Evolutionary conservation across 2,797 vertebrate genomes (phyloP).

Genomic region (Steatocranus sp.): DNA sequence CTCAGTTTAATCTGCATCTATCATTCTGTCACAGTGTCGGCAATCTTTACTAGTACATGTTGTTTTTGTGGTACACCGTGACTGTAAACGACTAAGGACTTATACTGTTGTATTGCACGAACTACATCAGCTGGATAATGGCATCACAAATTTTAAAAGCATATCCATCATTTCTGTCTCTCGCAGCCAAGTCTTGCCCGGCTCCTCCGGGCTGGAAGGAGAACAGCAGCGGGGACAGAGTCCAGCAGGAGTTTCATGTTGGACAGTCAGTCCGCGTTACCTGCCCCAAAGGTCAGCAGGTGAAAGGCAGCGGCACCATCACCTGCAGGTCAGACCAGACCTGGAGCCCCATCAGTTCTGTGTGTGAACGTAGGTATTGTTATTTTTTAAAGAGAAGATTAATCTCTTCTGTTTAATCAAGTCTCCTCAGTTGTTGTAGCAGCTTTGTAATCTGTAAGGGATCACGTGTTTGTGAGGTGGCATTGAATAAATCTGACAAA

Average conservation of each 20-base stretch:
- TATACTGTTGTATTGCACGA: not conserved
- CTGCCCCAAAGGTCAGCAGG: slow-evolving; percentile 87
- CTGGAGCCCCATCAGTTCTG: slow-evolving; percentile 83
- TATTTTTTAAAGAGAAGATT: not conserved
- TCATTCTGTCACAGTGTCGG: not conserved
- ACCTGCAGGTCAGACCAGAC: slow-evolving; percentile 88
- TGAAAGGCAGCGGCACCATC: slow-evolving; percentile 77
- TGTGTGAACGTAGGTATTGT: slow-evolving; percentile 88
- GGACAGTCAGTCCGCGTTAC: slow-evolving; percentile 82
- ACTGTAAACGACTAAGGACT: not conserved
- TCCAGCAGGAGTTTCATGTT: slow-evolving; percentile 81
- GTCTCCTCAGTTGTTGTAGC: not conserved
- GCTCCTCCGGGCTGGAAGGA: slow-evolving; percentile 84
- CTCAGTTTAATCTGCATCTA: not conserved
- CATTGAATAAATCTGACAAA: not conserved
- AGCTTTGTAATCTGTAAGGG: not conserved
- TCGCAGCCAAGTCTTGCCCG: slow-evolving; percentile 86
- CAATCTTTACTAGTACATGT: not conserved
- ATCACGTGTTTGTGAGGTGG: not conserved
- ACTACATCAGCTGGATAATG: not conserved
- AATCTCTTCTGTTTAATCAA: not conserved
- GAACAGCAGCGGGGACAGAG: slow-evolving; percentile 57
- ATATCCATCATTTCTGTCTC: not conserved
- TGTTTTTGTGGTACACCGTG: not conserved
- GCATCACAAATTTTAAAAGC: not conserved